Evolutionary conservation across 2,888 invertebrate species (phyloP), one percentile per base, ranked within the genome.

Genomic region (Nemotelus pantherinus): DNA sequence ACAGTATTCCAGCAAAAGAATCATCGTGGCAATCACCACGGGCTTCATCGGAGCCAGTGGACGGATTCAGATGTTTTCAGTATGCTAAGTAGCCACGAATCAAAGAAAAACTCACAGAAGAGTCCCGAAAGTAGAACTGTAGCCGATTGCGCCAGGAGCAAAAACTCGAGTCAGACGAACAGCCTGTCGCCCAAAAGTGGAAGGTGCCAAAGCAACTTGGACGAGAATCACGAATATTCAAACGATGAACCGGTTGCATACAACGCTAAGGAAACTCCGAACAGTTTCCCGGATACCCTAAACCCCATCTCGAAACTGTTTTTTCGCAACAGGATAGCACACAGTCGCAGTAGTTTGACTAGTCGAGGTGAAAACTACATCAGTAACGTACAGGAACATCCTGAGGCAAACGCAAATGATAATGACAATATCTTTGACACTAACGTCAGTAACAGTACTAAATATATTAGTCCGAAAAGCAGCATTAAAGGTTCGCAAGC

Each of bases 251-350:
- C 81, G 81, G 81, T 81, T 81, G 80, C 80, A 81, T 80, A 80
- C 80, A 80, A 78, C 79, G 80, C 80, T 79, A 81, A 80, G 81
- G 81, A 82, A 77, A 81, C 80, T 79, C 81, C 82, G 80, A 76
- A 82, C 80, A 81, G 82, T 81, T 81, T 81, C 82, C 82, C 82
- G 81, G 82, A 83, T 80, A 82, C 81, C 78, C 79, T 80, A 78
- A 80, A 80, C 80, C 82, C 81, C 80, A 82, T 80, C 81, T 81
- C 80, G 80, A 81, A 64, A 48, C 50, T 65, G 55, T 64, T 53
- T 58, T 25, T 72, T 72, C 57, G 72, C 47, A 72, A 72, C 43
- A 55, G 70, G 70, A 70, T 74, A 74, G 4, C 60, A 10, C 41
- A 43, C 70, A 70, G 48, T 47, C 25, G 58, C 45, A 68, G 50